Evolutionary conservation across 1,140 invertebrate genomes (phyloP), one percentile per base, ranked within the genome.

Genomic region (Rhagoletis pomonella): DNA sequence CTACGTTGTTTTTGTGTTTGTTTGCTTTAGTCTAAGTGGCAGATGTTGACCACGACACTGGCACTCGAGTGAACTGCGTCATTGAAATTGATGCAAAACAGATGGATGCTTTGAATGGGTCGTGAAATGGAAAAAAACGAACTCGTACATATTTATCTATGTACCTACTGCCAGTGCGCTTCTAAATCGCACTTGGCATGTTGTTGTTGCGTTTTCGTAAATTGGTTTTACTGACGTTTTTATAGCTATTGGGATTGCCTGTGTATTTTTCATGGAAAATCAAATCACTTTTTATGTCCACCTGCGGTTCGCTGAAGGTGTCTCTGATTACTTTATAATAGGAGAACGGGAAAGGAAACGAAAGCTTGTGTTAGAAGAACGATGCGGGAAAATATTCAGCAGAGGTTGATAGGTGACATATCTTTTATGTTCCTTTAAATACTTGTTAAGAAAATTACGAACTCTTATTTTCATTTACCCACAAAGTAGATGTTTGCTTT

Each of bases 281-380:
- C 73, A 81, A 81, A 81, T 81, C 73, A 55, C 73, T 58, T 55
- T 81, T 81, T 55, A 50, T 81, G 14, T 55, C 44, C 73, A 81
- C 73, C 73, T 55, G 73, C 17, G 17, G 47, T 81, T 81, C 73
- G 55, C 29, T 81, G 50, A 81, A 81, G 9, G 47, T 29, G 47
- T 55, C 14, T 17, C 44, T 55, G 73, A 81, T 81, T 81, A 19
- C 47, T 55, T 55, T 2, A 12, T 29, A 55, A 55, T 55, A 55
- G 10, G 3, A 55, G 10, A 3, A 55, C 5, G 50, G 50, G 0
- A 29, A 29, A 0, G 29, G 29, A 29, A 29, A 29, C 29, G 29
- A 29, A 29, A 29, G 17, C 47, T 10, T 73, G 67, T 14, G 17
- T n/a, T 39, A 29, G 29, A n/a, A 6, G 17, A 64, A 9, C 4